Percentiles rank a stretch among this genome's conserved stretches.
Evolutionary conservation across 64 coral and sea anemone genomes (phyloP).

Genomic region (Catalaphyllia jardinei): DNA sequence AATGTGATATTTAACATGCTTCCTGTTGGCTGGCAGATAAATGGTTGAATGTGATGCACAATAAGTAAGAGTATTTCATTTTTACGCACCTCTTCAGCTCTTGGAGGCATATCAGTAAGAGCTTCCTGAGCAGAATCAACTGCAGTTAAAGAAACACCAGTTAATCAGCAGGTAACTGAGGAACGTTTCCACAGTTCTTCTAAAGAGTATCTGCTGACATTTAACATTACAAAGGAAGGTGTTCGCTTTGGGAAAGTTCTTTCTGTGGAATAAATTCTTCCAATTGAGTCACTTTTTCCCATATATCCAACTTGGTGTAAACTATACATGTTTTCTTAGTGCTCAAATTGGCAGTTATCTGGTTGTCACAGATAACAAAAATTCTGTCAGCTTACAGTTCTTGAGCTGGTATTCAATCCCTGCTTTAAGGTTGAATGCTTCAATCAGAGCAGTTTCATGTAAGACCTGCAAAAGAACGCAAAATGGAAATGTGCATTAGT

Average conservation of each 20-base stretch:
- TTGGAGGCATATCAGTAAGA: slow-evolving; percentile 98
- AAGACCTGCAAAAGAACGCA: slow-evolving; percentile 57
- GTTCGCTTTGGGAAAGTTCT: no score
- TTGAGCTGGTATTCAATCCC: slow-evolving; percentile 98
- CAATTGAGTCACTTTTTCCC: no score
- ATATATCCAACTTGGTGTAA: no score
- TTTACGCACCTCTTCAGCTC: slow-evolving; percentile 82
- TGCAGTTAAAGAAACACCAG: slow-evolving; percentile 31
- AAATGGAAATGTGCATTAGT: background rate
- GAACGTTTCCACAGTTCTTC: no score
- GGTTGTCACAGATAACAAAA: background rate
- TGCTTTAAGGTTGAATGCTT: slow-evolving; percentile 98
- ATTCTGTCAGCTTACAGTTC: slow-evolving; percentile 83
- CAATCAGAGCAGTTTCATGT: slow-evolving; percentile 96
- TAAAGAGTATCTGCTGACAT: no score
- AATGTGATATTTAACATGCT: no score
- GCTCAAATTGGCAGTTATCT: no score
- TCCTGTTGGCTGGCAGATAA: no score
- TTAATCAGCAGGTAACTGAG: background rate
- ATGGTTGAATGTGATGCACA: background rate
- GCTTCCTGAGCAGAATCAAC: slow-evolving; percentile 98
- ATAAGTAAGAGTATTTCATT: background rate
- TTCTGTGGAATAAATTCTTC: no score
- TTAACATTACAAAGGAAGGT: no score
- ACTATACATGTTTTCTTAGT: no score